Conservation (phyloP, 2,797 vertebrate genomes). For the Tadarida brasiliensis region DNA sequence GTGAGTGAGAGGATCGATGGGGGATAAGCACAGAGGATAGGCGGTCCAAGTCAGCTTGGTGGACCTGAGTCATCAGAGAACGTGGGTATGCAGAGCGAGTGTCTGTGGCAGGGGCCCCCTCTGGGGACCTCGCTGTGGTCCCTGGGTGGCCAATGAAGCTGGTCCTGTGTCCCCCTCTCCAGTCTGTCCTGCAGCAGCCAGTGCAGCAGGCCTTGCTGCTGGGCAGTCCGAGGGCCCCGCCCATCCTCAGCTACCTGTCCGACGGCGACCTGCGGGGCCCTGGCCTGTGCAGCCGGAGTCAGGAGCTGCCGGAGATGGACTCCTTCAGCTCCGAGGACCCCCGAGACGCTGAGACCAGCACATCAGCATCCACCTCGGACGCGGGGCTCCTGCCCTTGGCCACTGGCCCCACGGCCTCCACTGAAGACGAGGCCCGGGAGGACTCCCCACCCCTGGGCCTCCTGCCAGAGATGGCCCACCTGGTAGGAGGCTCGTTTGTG, state of each 20-base stretch:
- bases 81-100: fast-evolving
- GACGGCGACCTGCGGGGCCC: slow-evolving; percentile 82
- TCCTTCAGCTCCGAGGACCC: slow-evolving; percentile 86
- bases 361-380: slow-evolving; percentile 77
- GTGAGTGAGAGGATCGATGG: not conserved
- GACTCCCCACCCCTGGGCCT: slow-evolving; percentile 81
- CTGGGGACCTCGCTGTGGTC: fast-evolving
- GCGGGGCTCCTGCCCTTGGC: slow-evolving; percentile 74
- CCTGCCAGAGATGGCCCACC: slow-evolving; percentile 78
- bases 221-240: slow-evolving; percentile 82
- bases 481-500: fast-evolving
- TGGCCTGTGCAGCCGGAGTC: slow-evolving; percentile 54
- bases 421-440: slow-evolving; percentile 70
- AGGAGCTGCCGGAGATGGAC: slow-evolving; percentile 79
- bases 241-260: slow-evolving; percentile 92
- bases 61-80: not conserved
- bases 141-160: not conserved
- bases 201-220: slow-evolving; percentile 86
- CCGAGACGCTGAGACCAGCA: slow-evolving; percentile 81
- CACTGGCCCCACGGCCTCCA: slow-evolving; percentile 58
- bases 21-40: too few species aligned
- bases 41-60: not conserved
- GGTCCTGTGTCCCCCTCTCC: slow-evolving; percentile 18
- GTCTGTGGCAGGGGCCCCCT: not conserved
- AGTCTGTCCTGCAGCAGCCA: slow-evolving; percentile 91